Conservation (phyloP, 2,113 vertebrate genomes). For the Myotis lucifugus region DNA sequence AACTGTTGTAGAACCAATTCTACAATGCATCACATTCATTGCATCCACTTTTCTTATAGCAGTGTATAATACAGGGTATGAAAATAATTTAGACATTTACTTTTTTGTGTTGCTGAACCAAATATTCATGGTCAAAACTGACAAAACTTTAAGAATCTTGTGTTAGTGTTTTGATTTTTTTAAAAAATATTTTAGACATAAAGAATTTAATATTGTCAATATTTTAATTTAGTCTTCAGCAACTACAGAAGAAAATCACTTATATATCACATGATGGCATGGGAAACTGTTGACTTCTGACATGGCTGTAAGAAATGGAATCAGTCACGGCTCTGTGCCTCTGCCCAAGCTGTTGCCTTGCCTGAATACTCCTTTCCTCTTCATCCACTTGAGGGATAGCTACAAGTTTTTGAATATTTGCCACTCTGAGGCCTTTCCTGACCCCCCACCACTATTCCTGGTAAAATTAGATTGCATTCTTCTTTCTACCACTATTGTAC, state of each 20-base stretch:
- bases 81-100: neutral
- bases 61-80: neutral
- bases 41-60: neutral
- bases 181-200: neutral
- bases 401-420: neutral
- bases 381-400: neutral
- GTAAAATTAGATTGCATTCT: neutral
- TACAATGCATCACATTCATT: neutral
- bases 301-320: neutral
- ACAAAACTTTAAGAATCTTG: neutral
- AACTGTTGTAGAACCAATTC: neutral
- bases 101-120: neutral
- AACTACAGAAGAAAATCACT: neutral
- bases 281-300: neutral
- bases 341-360: too few relatives aligned
- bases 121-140: neutral
- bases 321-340: neutral
- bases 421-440: neutral
- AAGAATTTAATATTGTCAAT: neutral
- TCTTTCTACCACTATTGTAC: neutral
- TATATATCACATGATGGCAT: neutral
- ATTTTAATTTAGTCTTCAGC: neutral
- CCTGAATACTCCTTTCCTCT: neutral
- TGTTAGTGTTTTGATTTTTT: neutral
- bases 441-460: neutral